Base-by-base conservation (phyloP, 35 echinoderm and acorn worm species). In the Ophiothrix spiculata region DNA sequence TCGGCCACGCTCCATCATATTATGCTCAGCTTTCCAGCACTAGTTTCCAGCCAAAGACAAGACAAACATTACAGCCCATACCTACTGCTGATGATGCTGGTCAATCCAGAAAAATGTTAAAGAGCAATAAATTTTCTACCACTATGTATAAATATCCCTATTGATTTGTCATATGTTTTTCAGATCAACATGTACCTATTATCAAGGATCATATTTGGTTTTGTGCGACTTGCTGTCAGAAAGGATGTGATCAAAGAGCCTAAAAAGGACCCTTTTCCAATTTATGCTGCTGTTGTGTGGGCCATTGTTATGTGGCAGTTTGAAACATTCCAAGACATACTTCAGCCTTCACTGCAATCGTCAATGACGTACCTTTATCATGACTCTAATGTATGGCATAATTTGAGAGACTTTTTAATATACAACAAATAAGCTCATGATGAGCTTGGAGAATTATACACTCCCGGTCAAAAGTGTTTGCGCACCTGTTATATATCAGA, bases 111-210 rank as follows among this genome's bases (percentile, higher is more conserved):
- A n/a, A n/a, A n/a, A n/a, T n/a, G n/a, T n/a, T n/a, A n/a, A n/a
- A n/a, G n/a, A n/a, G n/a, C n/a, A n/a, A n/a, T n/a, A n/a, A n/a
- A n/a, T n/a, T n/a, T n/a, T n/a, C n/a, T n/a, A n/a, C n/a, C n/a
- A n/a, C n/a, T n/a, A n/a, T n/a, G n/a, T n/a, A n/a, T n/a, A n/a
- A n/a, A n/a, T n/a, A n/a, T n/a, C n/a, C n/a, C n/a, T n/a, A n/a
- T n/a, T n/a, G n/a, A n/a, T n/a, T n/a, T n/a, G n/a, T n/a, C 35
- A 33, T 33, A 36, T 32, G 21, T 40, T 81, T 77, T 63, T 2
- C 86, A 99, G 96, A 99, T 99, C 8, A 99, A 99, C 75, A 99
- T 99, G 96, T 99, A 99, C 56, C 86, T 99, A 0, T 76, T 99
- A 11, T 99, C 96, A 0, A 45, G 96, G 31, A 94, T 99, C 15